Evolutionary conservation across 1,140 invertebrate genomes (phyloP).

Genomic region (Chelonus insularis): DNA sequence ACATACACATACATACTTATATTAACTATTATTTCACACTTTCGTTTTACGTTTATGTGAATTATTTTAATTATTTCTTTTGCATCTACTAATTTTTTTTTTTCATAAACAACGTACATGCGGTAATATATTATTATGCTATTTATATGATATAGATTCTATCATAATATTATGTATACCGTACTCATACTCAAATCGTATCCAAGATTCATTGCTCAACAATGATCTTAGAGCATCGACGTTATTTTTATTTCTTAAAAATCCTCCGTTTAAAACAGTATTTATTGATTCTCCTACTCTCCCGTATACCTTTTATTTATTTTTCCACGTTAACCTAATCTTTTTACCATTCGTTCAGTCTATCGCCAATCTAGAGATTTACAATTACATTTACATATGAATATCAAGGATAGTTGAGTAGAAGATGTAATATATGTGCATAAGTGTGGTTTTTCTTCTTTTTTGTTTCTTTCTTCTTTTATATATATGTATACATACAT

Average conservation of each 20-base stretch:
- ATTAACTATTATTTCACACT: no score
- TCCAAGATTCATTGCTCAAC: constrained; percentile 51
- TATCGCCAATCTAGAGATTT: constrained; percentile 17
- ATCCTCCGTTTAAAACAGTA: constrained; percentile 10
- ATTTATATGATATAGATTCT: constrained; percentile 59
- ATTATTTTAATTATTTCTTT: no score
- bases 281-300: constrained; percentile 21
- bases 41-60: no score
- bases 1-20: no score
- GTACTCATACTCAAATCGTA: constrained; percentile 43
- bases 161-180: constrained; percentile 58
- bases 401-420: constrained; percentile 28
- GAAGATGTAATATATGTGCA: constrained; percentile 17
- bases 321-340: constrained; percentile 1
- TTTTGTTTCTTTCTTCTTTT: no score
- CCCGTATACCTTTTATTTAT: constrained; percentile 12
- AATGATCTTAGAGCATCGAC: constrained; percentile 35
- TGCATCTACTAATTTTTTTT: no score
- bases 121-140: constrained; percentile 62
- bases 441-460: no score
- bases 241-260: constrained; percentile 17
- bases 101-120: no score
- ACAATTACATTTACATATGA: constrained; percentile 25
- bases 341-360: constrained; percentile 1
- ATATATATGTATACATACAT: constrained; percentile 12